phyloP scores from a whole-genome alignment of 1,140 invertebrate genomes.

The Drosophila nannoptera region DNA sequence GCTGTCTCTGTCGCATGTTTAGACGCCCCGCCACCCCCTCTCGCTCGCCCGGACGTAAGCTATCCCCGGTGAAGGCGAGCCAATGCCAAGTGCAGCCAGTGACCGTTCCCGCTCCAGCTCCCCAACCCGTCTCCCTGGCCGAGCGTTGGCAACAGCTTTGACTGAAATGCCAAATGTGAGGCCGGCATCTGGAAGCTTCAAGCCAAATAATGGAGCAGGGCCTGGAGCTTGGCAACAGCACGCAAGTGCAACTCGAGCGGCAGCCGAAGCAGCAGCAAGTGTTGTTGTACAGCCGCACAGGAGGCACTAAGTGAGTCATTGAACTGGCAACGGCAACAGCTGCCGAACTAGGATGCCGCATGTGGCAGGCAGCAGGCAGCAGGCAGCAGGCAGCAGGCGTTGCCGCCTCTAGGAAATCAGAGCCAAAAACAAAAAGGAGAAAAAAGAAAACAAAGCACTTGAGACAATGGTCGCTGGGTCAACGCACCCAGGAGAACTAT shows the following conservation, averaged over 20 bases:
- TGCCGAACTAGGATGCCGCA: conserved; percentile 35
- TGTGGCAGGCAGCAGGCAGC: conserved; percentile 19
- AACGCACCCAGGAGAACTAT: conserved; percentile 47
- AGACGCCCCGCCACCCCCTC: background rate
- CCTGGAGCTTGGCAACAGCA: conserved; percentile 11
- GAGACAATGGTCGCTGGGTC: conserved; percentile 46
- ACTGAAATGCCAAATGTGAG: conserved; percentile 61
- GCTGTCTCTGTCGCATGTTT: background rate
- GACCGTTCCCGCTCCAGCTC: background rate
- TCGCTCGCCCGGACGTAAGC: background rate
- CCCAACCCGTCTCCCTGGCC: background rate
- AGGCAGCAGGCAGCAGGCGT: conserved; percentile 7
- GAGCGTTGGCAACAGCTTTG: background rate
- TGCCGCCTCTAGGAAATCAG: conserved; percentile 47
- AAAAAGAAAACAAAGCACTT: conserved; percentile 36
- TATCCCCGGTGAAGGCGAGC: background rate
- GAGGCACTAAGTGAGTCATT: conserved; percentile 18
- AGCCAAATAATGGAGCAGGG: background rate
- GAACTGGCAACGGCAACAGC: conserved; percentile 25
- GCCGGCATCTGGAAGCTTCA: conserved; percentile 29
- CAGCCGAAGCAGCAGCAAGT: conserved; percentile 2
- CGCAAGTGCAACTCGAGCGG: background rate
- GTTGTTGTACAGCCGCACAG: conserved; percentile 31
- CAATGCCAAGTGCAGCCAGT: conserved; percentile 4
- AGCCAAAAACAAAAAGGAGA: conserved; percentile 7